Evolutionary conservation across 1,140 invertebrate species (phyloP).

Genomic region (Drosophila navojoa): DNA sequence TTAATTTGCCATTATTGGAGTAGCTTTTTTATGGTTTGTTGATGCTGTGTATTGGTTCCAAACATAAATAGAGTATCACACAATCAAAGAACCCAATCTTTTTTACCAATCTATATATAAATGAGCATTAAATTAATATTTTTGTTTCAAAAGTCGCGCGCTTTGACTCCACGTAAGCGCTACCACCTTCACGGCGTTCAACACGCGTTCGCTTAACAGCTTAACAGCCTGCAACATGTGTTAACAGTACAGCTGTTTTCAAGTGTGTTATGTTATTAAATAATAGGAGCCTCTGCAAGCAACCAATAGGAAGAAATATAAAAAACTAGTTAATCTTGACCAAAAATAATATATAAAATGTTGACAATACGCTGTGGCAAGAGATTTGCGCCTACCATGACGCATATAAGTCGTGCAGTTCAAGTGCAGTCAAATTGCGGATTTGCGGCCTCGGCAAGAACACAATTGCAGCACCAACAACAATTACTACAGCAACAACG

Average conservation of each 20-base stretch:
- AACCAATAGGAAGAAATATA: conserved; percentile 9
- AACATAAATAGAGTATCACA: too few species aligned
- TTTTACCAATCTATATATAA: too few species aligned
- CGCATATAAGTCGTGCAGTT: conserved; percentile 13
- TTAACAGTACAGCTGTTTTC: conserved; percentile 39
- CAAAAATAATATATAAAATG: conserved; percentile 40
- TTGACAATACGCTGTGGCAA: conserved; percentile 48
- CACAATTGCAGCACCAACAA: conserved; percentile 2
- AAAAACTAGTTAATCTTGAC: conserved; percentile 8
- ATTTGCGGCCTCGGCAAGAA: conserved; percentile 19
- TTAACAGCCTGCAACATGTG: neutral
- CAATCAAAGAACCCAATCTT: too few species aligned
- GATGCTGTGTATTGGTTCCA: too few species aligned
- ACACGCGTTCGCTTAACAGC: neutral
- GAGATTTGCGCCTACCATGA: conserved; percentile 28
- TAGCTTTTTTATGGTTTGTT: neutral
- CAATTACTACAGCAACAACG: conserved; percentile 24
- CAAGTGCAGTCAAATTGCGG: conserved; percentile 18
- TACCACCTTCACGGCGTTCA: neutral
- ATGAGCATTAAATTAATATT: too few species aligned
- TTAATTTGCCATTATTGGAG: neutral
- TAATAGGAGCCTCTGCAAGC: conserved; percentile 6
- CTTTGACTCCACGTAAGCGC: neutral
- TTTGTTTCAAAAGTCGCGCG: too few species aligned
- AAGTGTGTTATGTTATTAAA: conserved; percentile 46